These are phyloP conservation scores for Dendronephthya gigantea DNA, from an alignment of 64 coral and sea anemone genomes.

Conservation along the genomic window DNA sequence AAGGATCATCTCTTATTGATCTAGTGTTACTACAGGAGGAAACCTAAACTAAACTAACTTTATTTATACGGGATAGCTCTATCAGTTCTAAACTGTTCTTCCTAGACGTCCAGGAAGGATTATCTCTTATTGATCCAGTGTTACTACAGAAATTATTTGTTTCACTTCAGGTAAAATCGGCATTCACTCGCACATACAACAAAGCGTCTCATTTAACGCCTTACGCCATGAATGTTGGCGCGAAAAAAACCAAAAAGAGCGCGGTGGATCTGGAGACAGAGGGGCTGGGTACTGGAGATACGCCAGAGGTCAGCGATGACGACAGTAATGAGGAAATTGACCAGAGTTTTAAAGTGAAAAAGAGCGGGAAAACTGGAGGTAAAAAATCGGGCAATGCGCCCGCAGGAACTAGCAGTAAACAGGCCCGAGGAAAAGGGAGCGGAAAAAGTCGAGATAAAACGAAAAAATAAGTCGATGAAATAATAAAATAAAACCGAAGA, in stretches of 20 bases:
- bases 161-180: slow-evolving; percentile 48
- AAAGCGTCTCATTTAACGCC: slow-evolving; percentile 72
- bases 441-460: background rate
- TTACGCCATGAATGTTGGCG: slow-evolving; percentile 41
- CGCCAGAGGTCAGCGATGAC: slow-evolving; percentile 8
- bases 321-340: slow-evolving; percentile 49
- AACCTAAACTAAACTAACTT: too few species aligned
- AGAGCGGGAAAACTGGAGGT: background rate
- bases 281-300: background rate
- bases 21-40: too few species aligned
- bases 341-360: slow-evolving; percentile 47
- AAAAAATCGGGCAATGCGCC: background rate
- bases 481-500: too few species aligned
- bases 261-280: slow-evolving; percentile 1
- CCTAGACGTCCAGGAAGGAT: background rate
- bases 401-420: background rate
- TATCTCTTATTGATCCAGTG: background rate
- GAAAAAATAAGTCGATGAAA: background rate
- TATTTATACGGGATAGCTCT: too few species aligned
- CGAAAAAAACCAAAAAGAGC: slow-evolving; percentile 48
- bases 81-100: too few species aligned
- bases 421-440: background rate
- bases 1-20: too few species aligned
- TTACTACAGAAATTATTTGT: background rate
- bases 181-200: slow-evolving; percentile 80